phyloP scores from a whole-genome alignment of 2,113 vertebrate genomes.

The Megaceryle torquata region DNA sequence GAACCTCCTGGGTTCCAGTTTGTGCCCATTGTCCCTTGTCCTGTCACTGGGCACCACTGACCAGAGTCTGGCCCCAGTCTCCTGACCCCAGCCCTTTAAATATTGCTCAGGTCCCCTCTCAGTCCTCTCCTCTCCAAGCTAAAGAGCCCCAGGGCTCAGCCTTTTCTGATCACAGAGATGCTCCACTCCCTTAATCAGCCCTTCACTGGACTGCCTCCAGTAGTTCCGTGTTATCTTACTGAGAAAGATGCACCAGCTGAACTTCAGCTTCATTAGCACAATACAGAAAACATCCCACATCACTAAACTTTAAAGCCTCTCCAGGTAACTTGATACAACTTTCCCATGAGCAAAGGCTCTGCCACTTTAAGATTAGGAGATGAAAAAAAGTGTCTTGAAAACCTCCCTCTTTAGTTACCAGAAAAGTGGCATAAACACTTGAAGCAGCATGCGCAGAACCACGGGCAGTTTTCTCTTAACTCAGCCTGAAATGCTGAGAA shows the following conservation, averaged over 20 bases:
- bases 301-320: neutral
- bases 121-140: too few relatives aligned
- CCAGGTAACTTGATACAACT: neutral
- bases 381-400: neutral
- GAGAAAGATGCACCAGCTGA: neutral
- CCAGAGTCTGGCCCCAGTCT: too few relatives aligned
- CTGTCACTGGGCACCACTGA: too few relatives aligned
- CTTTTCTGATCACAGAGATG: neutral
- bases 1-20: neutral
- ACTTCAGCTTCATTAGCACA: neutral
- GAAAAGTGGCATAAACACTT: neutral
- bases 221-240: neutral
- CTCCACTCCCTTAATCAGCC: neutral
- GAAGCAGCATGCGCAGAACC: neutral
- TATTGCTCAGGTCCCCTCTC: neutral
- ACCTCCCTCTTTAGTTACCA: neutral
- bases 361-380: neutral
- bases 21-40: too few relatives aligned
- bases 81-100: neutral
- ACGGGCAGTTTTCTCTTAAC: conserved; percentile 11
- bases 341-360: neutral
- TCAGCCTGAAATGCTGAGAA: neutral
- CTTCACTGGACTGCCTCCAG: neutral
- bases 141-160: too few relatives aligned
- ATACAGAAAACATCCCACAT: neutral